Evolutionary conservation across 2,888 invertebrate genomes (phyloP).

Genomic region (Eupithecia tripunctaria): DNA sequence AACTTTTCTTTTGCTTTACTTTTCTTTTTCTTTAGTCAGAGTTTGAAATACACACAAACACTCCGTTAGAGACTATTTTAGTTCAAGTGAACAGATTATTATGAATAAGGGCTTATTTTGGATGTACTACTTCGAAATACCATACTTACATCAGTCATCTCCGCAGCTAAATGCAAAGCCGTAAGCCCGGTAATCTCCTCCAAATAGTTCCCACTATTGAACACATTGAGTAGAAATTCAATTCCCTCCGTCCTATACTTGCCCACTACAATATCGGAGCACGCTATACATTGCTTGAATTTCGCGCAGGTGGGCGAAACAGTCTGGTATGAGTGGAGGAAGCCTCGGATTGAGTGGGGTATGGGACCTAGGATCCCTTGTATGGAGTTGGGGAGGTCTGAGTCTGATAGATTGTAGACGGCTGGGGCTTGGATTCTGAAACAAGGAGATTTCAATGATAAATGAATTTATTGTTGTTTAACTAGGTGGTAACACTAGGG

Average conservation of each 20-base stretch:
- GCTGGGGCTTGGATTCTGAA: constrained; percentile 87
- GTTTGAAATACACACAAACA: too few relatives aligned
- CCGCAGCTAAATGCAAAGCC: constrained; percentile 85
- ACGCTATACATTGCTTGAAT: constrained; percentile 96
- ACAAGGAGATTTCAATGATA: constrained; percentile 30
- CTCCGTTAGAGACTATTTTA: too few relatives aligned
- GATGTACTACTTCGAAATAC: background rate
- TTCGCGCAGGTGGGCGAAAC: constrained; percentile 93
- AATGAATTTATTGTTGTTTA: too few relatives aligned
- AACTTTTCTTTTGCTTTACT: too few relatives aligned
- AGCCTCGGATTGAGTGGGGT: constrained; percentile 97
- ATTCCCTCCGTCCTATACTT: constrained; percentile 82
- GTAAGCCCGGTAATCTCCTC: constrained; percentile 94
- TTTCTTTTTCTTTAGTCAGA: too few relatives aligned
- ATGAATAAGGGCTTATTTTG: background rate
- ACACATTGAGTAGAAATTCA: constrained; percentile 90
- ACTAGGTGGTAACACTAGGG: too few relatives aligned
- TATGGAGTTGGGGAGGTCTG: constrained; percentile 60
- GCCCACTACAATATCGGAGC: constrained; percentile 86
- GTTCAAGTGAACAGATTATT: too few relatives aligned
- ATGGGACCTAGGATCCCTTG: constrained; percentile 91
- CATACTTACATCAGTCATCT: constrained; percentile 83
- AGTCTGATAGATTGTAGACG: constrained; percentile 78
- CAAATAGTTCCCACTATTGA: constrained; percentile 91
- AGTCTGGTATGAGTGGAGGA: constrained; percentile 91